Base-by-base conservation (phyloP, 92 coral and sea anemone species). In the Zoanthus gigantus region DNA sequence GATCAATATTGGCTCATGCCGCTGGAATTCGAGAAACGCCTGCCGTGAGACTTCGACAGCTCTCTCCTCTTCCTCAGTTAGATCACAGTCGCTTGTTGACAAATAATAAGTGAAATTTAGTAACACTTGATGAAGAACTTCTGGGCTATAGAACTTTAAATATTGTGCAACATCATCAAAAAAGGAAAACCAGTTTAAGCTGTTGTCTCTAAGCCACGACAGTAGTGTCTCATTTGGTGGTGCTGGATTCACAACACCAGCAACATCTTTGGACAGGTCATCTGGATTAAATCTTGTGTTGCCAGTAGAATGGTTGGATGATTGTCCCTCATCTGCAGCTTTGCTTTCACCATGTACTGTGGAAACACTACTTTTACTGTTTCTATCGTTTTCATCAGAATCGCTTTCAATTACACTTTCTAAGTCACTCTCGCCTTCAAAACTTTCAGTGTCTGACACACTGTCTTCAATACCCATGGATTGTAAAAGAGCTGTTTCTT, bases 151-250 rank as follows among this genome's bases (percentile, higher is more conserved):
- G 32, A 66, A 45, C 68, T 84, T 84, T 47, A 91, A 66, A 63
- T 84, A 77, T 72, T 61, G 87, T 42, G 32, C 76, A 50, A 83
- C 58, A 11, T 88, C 89, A 17, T 83, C 50, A 88, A 47, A 79
- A 74, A 91, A 91, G 45, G 77, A 67, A 79, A 88, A 86, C 93
- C 89, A 90, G 86, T 86, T 90, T 37, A 90, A 68, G 50, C 74
- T 86, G 44, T 82, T 90, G 45, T 90, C 93, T 46, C 89, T 54
- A 30, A 90, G 66, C 89, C 93, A 90, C n/a, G 74, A 86, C 18
- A 90, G 76, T 82, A 79, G 81, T 50, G 86, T 73, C 32, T 78
- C 90, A 79, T 90, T 90, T 7, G 87, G 71, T 53, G 88, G 93
- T 42, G 90, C 89, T 31, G 89, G 89, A 89, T 75, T 89, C 42